Base-by-base conservation (phyloP, 2,797 vertebrate species). In the Gymnoscopelus microlampas region DNA sequence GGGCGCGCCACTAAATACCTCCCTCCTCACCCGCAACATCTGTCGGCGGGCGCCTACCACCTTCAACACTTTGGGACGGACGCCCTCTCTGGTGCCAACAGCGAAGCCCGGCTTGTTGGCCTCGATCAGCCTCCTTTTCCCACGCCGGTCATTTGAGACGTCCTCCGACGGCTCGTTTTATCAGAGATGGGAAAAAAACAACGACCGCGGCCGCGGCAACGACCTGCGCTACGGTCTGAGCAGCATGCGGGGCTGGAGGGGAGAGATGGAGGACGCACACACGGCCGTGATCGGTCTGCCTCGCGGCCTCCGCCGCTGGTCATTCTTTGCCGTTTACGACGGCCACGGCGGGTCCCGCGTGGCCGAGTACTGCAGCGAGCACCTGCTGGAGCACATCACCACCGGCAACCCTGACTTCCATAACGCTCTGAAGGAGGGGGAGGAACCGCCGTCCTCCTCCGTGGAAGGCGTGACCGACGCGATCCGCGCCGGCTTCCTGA, bases 341-440 rank as follows among this genome's bases (percentile, higher is more conserved):
- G 98, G 98, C 81, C 98, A 99, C 49, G 98, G 97, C 72, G 98
- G 98, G 83, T 99, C 97, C 76, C 98, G 98, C 93, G 98, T 99
- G 93, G 98, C 98, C 89, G 98, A 97, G 88, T 99, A 99, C 93
- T 99, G 98, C 95, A 99, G 97, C 86, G 98, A 99, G 95, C 97
- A 99, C 93, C 95, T 99, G 86, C 93, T 99, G 91, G 97, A 98
- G 91, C 97, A 99, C 95, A 99, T 99, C 94, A 6, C 39, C 39
- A 99, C 98, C 80, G 97, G 94, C 95, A 99, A 98, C 93, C 92
- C 96, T 85, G 97, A 98, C 95, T 99, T 99, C 95, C 95, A 96
- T 90, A 95, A 94, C 70, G 94, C 87, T 69, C 82, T 87, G 32
- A 85, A 88, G 54, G 95, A 95, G 26, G 26, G 26, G 3, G 26